These are phyloP conservation scores for Struthio camelus DNA, from an alignment of 2,113 vertebrate genomes.

Conservation along the genomic window DNA sequence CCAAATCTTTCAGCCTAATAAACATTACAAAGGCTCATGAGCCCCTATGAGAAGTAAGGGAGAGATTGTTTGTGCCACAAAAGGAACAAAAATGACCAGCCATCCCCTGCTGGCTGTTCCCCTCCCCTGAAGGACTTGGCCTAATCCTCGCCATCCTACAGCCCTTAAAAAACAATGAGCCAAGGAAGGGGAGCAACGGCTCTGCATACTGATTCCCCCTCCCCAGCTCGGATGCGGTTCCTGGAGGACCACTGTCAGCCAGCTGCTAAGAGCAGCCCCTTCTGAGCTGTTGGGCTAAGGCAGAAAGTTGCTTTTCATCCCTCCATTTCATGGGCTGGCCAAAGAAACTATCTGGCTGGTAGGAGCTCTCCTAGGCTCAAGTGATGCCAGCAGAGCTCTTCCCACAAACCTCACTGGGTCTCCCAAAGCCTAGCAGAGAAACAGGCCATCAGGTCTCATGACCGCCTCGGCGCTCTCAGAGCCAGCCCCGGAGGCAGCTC, in stretches of 20 bases:
- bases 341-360: background rate
- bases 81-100: slow-evolving; percentile 66
- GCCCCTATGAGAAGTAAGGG: slow-evolving; percentile 24
- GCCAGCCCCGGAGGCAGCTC: background rate
- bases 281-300: background rate
- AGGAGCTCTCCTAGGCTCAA: background rate
- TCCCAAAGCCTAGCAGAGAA: background rate
- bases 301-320: background rate
- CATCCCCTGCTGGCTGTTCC: slow-evolving; percentile 56
- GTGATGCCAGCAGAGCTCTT: background rate
- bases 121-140: slow-evolving; percentile 48
- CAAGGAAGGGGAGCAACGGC: slow-evolving; percentile 27
- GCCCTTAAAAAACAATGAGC: slow-evolving; percentile 45
- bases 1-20: slow-evolving; percentile 56
- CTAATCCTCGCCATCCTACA: slow-evolving; percentile 52
- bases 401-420: background rate
- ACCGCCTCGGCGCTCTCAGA: background rate
- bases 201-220: slow-evolving; percentile 41
- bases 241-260: slow-evolving; percentile 31
- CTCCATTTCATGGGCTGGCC: background rate
- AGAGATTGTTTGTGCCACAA: slow-evolving; percentile 57
- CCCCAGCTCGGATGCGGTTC: background rate
- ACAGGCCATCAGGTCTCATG: background rate
- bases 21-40: slow-evolving; percentile 53
- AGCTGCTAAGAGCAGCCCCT: slow-evolving; percentile 6